Evolutionary conservation across 2,888 invertebrate species (phyloP).

Genomic region (Netelia melanura): DNA sequence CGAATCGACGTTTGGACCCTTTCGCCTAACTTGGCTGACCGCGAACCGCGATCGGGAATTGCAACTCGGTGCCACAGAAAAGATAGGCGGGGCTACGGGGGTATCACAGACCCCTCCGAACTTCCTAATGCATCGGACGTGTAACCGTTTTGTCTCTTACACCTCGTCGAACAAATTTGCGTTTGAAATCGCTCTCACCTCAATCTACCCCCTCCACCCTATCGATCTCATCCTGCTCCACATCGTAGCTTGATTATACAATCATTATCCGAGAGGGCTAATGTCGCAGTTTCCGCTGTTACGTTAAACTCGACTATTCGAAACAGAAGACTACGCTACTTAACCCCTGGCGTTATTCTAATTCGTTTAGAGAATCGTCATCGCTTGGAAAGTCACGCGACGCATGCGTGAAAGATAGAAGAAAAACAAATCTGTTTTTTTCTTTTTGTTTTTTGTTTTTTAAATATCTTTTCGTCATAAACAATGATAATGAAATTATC

Average conservation of each 20-base stretch:
- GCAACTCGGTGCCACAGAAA: too few relatives aligned
- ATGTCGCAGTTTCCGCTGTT: slow-evolving; percentile 9
- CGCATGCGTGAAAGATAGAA: too few relatives aligned
- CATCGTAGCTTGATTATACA: slow-evolving; percentile 12
- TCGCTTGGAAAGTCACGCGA: slow-evolving; percentile 1
- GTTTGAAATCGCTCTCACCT: slow-evolving; percentile 77
- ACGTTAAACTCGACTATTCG: neutral
- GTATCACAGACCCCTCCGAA: slow-evolving; percentile 76
- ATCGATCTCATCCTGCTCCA: neutral
- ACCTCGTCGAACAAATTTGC: slow-evolving; percentile 78
- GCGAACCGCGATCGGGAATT: slow-evolving; percentile 65
- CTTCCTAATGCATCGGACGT: slow-evolving; percentile 72
- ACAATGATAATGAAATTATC: neutral
- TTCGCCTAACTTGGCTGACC: slow-evolving; percentile 79
- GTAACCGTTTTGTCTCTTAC: slow-evolving; percentile 68
- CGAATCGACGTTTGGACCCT: slow-evolving; percentile 72
- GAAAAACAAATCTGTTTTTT: too few relatives aligned
- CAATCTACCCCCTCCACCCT: slow-evolving; percentile 25
- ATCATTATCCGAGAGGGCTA: slow-evolving; percentile 19
- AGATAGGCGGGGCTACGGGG: slow-evolving; percentile 7
- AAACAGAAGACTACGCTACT: slow-evolving; percentile 61
- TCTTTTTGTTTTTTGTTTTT: too few relatives aligned
- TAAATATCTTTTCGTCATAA: too few relatives aligned
- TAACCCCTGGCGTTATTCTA: slow-evolving; percentile 60
- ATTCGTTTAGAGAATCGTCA: slow-evolving; percentile 51